Base-by-base conservation (phyloP, 2,797 vertebrate species). In the Liasis olivaceus region DNA sequence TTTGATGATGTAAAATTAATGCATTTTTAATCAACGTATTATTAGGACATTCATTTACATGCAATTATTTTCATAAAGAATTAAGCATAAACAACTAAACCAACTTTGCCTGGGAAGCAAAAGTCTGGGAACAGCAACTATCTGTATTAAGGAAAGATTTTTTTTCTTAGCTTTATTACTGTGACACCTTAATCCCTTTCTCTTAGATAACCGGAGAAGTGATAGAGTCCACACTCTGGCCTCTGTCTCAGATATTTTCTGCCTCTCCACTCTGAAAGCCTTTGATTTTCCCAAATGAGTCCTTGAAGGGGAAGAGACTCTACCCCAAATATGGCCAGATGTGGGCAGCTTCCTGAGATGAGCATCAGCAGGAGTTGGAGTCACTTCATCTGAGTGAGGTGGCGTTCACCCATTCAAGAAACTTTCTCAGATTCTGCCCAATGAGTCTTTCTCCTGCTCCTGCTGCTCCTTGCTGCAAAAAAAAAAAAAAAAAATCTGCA, bases 1-100 rank as follows among this genome's bases (percentile, higher is more conserved):
- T 94, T 96, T 95, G 58, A 36, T 89, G 77, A 91, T 94, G 77
- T 87, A 94, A 95, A 96, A 96, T 93, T 93, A 96, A 96, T 94
- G 91, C 58, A 91, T 94, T 96, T 93, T 93, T 95, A 94, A 97
- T 95, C 91, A 96, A 91, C 56, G 51, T 93, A 72, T 90, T 95
- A 95, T 94, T 96, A 96, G 66, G 0, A 5, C 51, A 94, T 87
- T 85, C 62, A 88, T 95, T 95, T 94, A 91, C 72, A 93, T 15
- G 17, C 5, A 90, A 88, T 93, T 93, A 85, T 94, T 95, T 93
- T 93, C 77, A 90, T 89, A 6, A 77, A 91, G 58, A 81, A 93
- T 89, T 88, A 93, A 94, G 92, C 0, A 0, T 24, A 93, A 13
- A 93, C 87, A 58, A 88, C 94, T 92, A 62, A 92, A 94, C 47